Base-by-base conservation (phyloP, 2,113 vertebrate species). In the Catharus bicknelli region DNA sequence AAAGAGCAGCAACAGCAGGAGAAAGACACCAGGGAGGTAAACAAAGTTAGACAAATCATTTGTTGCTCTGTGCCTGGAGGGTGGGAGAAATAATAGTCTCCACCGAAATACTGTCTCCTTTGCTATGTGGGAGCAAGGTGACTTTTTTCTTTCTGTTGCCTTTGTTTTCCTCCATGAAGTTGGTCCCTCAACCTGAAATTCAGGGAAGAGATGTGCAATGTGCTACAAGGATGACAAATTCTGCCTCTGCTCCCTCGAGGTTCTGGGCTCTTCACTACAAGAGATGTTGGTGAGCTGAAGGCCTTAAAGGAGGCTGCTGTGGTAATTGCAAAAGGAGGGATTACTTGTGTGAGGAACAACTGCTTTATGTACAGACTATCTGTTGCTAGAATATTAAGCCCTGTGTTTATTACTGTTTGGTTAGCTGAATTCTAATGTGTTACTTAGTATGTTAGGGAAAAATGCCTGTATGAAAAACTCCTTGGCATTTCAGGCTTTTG, bases 231-330 rank as follows among this genome's bases (percentile, higher is more conserved):
- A 23, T 32, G 10, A 61, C 42, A 86, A 69, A 50, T 77, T 66
- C 72, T 85, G 8, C 19, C 17, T 59, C 9, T 48, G 30, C 23
- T 61, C 38, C 47, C 14, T 51, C 0, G 0, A 55, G 32, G 27
- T 40, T 55, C 72, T 73, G 43, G 40, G 29, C 11, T 23, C 32
- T 14, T 34, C 14, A 14, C 51, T 66, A 30, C 9, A 58, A 29
- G 47, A 53, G 11, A n/a, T 27, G 18, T 9, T 83, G 21, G 9
- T 68, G 47, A 80, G 22, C 25, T n/a, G 47, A 72, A 59, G 32
- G 17, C 11, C 4, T 25, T 22, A 17, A 75, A 67, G 12, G 21
- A 59, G 7, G 18, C 18, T 61, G 2, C 19, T 20, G 26, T 14
- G 34, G 32, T 54, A 64, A 20, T 48, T 57, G 12, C 53, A 83